Evolutionary conservation across 2,113 vertebrate species (phyloP), one percentile per base, ranked within the genome.

Genomic region (Addax nasomaculatus): DNA sequence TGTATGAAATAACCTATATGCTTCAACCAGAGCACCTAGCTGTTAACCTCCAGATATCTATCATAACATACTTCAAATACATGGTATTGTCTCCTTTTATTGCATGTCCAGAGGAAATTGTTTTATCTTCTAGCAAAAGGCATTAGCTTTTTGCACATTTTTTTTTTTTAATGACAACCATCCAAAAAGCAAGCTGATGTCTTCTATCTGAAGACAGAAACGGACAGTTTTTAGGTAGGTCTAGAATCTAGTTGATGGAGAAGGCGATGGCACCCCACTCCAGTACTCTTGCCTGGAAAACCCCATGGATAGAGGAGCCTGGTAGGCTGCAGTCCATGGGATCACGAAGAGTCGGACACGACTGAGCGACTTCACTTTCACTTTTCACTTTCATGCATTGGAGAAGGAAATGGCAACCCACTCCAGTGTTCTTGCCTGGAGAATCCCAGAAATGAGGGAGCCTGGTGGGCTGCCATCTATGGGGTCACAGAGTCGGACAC

Each of bases 301-400:
- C 30, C 29, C 29, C 29, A 62, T 62, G 60, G 29, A 62, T 3
- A 5, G 60, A 30, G 29, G 13, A 15, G 60, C 29, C 60, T 62
- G 27, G 60, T 30, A 6, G 60, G 13, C 13, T 62, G 60, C 13
- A 30, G 60, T 62, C 60, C 29, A 62, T 30, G 60, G 29, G 29
- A 29, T 14, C 0, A 2, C 29, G 1, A 30, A 62, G 13, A 62
- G 58, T 30, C 1, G 1, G 29, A 30, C 29, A 30, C 2, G 2
- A 30, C 58, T 62, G 29, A 30, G 2, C 0, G 2, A 30, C 7
- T 43, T 62, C 13, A 30, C 58, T 62, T 30, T 62, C 29, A 62
- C 29, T 30, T 30, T 60, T 60, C 58, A 60, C 58, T 60, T 60
- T 29, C 27, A 60, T 60, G 29, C 29, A 62, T 15, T 30, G 29